Conservation (phyloP, 2,797 vertebrate species). For the Prunella strophiata region DNA sequence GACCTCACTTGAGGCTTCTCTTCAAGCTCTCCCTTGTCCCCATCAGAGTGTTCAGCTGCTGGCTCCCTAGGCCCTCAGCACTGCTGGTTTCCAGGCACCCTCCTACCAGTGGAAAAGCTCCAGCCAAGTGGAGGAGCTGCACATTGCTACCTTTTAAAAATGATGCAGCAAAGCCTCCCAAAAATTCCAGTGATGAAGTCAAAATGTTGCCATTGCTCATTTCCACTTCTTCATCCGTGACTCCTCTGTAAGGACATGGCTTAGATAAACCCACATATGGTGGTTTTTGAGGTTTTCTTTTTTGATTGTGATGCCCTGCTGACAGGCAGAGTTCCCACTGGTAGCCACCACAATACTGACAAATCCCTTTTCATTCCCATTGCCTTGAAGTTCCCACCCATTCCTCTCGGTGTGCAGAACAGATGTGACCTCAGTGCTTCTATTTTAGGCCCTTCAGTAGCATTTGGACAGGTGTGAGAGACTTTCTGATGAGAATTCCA, state of each 20-base stretch:
- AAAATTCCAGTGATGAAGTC: not conserved
- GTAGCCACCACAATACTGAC: not conserved
- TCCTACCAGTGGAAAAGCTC: not conserved
- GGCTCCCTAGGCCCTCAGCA: not conserved
- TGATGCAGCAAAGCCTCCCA: not conserved
- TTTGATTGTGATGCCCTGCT: not conserved
- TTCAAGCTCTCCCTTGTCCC: not conserved
- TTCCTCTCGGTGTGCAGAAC: not conserved
- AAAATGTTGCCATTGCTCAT: accelerated
- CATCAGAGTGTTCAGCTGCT: not conserved
- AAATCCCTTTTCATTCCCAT: not conserved
- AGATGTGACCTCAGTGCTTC: not conserved
- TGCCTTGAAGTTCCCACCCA: not conserved
- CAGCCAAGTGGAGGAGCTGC: not conserved
- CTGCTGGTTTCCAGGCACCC: not conserved
- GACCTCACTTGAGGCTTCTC: not conserved
- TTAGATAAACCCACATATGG: not conserved
- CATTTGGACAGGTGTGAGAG: not conserved
- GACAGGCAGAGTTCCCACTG: not conserved
- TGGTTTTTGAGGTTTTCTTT: accelerated
- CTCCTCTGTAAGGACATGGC: not conserved
- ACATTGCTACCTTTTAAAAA: not conserved
- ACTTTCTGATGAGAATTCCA: not conserved
- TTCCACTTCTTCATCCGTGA: not conserved
- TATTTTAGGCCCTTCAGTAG: not conserved